Base-by-base conservation (phyloP, 1,140 invertebrate genomes). In the Neelides sp. region DNA sequence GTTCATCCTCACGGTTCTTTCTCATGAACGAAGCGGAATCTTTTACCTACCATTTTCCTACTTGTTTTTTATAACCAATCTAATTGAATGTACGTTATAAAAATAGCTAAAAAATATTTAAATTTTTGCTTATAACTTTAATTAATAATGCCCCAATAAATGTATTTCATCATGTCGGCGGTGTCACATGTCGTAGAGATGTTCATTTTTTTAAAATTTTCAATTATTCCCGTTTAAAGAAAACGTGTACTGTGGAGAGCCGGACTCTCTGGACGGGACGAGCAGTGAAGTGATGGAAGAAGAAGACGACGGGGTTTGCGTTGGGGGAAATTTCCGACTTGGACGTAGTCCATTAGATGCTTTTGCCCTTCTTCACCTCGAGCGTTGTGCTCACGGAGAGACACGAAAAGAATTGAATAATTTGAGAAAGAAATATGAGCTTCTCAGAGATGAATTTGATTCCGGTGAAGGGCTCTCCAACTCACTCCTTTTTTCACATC, bases 351-450 rank as follows among this genome's bases (percentile, higher is more conserved):
- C 58, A 12, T 30, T 59, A 22, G 64, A 64, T 37, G 59, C 63
- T 4, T 55, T 61, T 4, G 59, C 63, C 7, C 55, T 65, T 24
- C 48, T 65, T 17, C 62, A 64, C 26, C 49, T 65, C 48, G 64
- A 64, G 44, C 34, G 62, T 27, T 62, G 61, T 45, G 61, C 58
- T 40, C 64, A 64, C 43, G 50, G 63, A 19, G 59, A 63, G 35
- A 61, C 61, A 1, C 48, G 62, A n/a, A 51, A 61, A 43, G 61
- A 65, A 37, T 53, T 65, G n/a, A 59, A 60, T 30, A 58, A 63
- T 43, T 36, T 64, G 40, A 62, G 62, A 32, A 62, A 65, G 37
- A 61, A 63, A 50, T 62, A 67, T 34, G 64, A 67, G 24, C 54
- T 58, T 10, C 54, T 64, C 20, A 37, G 57, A 13, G 60, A 62